Evolutionary conservation across 1,140 invertebrate genomes (phyloP), one percentile per base, ranked within the genome.

Genomic region (Anoplophora glabripennis): DNA sequence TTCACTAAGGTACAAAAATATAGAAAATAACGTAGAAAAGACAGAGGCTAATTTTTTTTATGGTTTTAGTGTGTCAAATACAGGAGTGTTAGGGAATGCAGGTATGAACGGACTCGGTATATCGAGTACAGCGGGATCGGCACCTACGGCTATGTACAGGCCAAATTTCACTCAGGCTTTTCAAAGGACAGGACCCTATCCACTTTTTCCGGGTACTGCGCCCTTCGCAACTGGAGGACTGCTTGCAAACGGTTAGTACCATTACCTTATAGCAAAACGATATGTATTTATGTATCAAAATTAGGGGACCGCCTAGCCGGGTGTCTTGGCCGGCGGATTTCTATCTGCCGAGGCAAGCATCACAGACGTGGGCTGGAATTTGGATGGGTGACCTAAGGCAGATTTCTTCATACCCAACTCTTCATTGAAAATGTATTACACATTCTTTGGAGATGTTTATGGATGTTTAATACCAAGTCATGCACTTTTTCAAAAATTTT

Each of bases 131-230:
- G 79, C 80, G 0, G 80, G 80, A 4, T 79, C 81, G 2, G 78
- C 84, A 28, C 81, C 83, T 9, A 82, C 81, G 21, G 83, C 85
- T 17, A 80, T 88, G 75, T 88, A 86, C 75, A 79, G 86, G 76
- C 85, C 85, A 33, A 85, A 86, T 65, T 88, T 87, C 73, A 83
- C 84, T 17, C 84, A 84, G 65, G 84, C 85, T 37, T 88, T 88
- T 64, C 85, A 86, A 42, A 77, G 75, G 47, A 70, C 74, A 1
- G 72, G 69, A n/a, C 71, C 72, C 0, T 75, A 75, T 53, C 72
- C 72, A 3, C 53, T 75, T 10, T 75, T 75, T 67, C 73, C 73
- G 1, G 73, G 72, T 18, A 61, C 70, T 33, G 63, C 63, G 38
- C 71, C 73, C 1, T 73, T 73, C 61, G 48, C 64, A 28, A 57